A percentile compares a stretch with the other conserved stretches of the same genome.
Evolutionary conservation across 2,888 invertebrate species (phyloP).

Genomic region (Heterodera filipjevi): DNA sequence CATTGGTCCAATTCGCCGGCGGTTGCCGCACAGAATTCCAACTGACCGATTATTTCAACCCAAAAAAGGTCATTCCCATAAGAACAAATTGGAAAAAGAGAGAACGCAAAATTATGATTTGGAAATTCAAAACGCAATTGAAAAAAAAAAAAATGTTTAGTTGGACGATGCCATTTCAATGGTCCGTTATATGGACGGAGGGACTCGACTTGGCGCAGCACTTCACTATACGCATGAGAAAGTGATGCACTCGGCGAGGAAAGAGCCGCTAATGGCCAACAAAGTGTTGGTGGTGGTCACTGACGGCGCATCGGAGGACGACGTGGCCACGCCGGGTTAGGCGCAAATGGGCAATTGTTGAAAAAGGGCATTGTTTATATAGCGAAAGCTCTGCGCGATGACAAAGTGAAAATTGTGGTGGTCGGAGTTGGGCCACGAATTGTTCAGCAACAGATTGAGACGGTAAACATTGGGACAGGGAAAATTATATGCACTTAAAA

Average conservation of each 20-base stretch:
- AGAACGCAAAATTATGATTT: neutral
- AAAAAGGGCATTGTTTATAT: neutral
- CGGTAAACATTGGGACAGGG: neutral
- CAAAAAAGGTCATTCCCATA: neutral
- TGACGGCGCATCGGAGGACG: slow-evolving; percentile 66
- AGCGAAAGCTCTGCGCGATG: neutral
- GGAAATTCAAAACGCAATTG: neutral
- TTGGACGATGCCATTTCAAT: slow-evolving; percentile 60
- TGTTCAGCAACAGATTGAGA: neutral
- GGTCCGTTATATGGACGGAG: slow-evolving; percentile 58
- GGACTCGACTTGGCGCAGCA: slow-evolving; percentile 63
- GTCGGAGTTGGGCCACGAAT: neutral
- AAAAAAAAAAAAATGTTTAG: slow-evolving; percentile 37
- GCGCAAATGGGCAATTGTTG: neutral
- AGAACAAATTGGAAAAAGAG: neutral
- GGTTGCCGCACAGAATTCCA: slow-evolving; percentile 63
- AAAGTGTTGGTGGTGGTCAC: slow-evolving; percentile 66
- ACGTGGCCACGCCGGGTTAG: slow-evolving; percentile 52
- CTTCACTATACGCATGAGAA: slow-evolving; percentile 51
- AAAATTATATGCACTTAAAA: too few relatives aligned
- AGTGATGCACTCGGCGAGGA: slow-evolving; percentile 56
- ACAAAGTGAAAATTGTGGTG: slow-evolving; percentile 4
- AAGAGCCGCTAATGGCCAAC: slow-evolving; percentile 56
- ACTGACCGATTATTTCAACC: slow-evolving; percentile 33
- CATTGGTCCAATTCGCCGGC: slow-evolving; percentile 66